Evolutionary conservation across 2,113 vertebrate species (phyloP), one percentile per base, ranked within the genome.

Genomic region (Actenoides lindsayi): DNA sequence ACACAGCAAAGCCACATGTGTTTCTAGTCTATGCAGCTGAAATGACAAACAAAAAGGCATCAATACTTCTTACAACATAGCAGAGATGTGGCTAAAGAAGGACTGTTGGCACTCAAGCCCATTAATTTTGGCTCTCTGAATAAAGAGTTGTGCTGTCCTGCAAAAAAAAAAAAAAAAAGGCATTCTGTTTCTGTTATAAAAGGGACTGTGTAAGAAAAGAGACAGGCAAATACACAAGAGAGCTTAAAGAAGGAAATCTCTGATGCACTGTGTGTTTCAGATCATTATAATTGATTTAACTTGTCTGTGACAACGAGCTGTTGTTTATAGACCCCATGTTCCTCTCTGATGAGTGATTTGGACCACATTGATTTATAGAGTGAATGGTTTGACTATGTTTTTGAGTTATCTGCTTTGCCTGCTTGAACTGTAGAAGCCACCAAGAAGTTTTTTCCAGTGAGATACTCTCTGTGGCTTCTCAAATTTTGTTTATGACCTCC

Each of bases 231-330:
- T 60, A 94, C 39, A 90, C 44, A 88, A 83, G 70, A 83, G 18
- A 95, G 6, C 59, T 93, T 85, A 86, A 94, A 95, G 90, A 88
- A 96, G 82, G 75, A 86, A 95, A 90, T 46, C 48, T 92, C 87
- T 86, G 63, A 95, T 1, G 9, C 50, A 62, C 54, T 76, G 4
- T 74, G 75, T 94, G 82, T 93, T 96, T 92, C 92, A 90, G 87
- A 90, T 92, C 87, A 83, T 93, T 87, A 83, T 95, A 54, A 92
- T 63, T 35, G 9, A 88, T 93, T 95, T 95, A 80, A 80, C 46
- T 92, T 78, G 75, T 90, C 68, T 2, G 0, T 88, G 44, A 75
- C 71, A 94, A 93, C 21, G 11, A 91, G 41, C 48, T 89, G 78
- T 54, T 95, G 74, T 90, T 93, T 83, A 80, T 20, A 96, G 78